Evolutionary conservation across 2,888 invertebrate species (phyloP), one percentile per base, ranked within the genome.

Genomic region (Pasiphila rectangulata): DNA sequence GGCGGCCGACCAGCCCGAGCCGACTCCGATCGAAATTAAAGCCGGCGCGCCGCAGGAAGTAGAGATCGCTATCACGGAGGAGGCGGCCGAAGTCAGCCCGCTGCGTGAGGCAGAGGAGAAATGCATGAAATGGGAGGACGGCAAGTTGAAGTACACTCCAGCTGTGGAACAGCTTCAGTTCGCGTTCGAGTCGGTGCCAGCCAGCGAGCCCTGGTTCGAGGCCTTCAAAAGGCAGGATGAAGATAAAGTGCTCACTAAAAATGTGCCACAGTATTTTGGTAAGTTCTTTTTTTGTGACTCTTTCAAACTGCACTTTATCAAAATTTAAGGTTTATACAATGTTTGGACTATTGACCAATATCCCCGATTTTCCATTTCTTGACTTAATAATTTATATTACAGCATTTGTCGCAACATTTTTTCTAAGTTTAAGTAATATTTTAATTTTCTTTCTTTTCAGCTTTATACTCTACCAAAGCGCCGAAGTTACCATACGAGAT

Each of bases 401-500:
- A n/a, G n/a, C n/a, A n/a, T n/a, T n/a, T n/a, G n/a, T n/a, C n/a
- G n/a, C n/a, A n/a, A n/a, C n/a, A n/a, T n/a, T n/a, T n/a, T n/a
- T n/a, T n/a, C n/a, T n/a, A n/a, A n/a, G n/a, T n/a, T n/a, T 1
- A 13, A 6, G 20, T 32, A 12, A 19, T 23, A 23, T 24, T 15
- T 7, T 9, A 27, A 13, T 13, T 15, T 16, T 13, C 13, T 13
- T 40, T 67, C 67, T 49, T 89, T 89, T 23, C 83, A 89, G 90
- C 90, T 1, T 72, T 90, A 52, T 90, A 90, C 59, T 84, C 90
- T 56, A 91, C 90, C 59, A 91, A 91, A 63, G 91, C 92, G 9
- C 92, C 93, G 66, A 86, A 93, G 59, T 79, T 96, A 67, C 95
- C 96, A 0, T 95, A 95, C 66, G 94, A 96, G 74, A 90, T 94